Percentiles rank a stretch among this genome's conserved stretches.
Evolutionary conservation across 2,113 vertebrate genomes (phyloP).

Genomic region (Engystomops pustulosus): DNA sequence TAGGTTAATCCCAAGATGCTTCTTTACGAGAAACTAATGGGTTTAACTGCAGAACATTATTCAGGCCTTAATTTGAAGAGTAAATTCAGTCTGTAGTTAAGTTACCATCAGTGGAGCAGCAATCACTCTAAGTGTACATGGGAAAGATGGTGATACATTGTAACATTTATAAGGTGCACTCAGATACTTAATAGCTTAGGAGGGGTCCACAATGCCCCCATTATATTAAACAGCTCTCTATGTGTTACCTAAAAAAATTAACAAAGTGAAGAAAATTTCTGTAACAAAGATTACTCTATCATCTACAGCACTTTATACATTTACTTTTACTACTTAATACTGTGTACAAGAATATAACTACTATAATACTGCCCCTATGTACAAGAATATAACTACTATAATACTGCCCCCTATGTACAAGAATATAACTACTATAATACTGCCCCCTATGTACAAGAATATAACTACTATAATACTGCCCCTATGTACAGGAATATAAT

Average conservation of each 20-base stretch:
- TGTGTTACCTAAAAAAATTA: too few relatives aligned
- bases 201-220: too few relatives aligned
- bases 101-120: neutral
- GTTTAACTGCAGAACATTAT: neutral
- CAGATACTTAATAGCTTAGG: too few relatives aligned
- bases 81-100: neutral
- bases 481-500: neutral
- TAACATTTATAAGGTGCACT: too few relatives aligned
- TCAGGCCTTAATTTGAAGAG: neutral
- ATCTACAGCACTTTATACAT: too few relatives aligned
- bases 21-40: neutral
- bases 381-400: constrained; percentile 13
- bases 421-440: neutral
- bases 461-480: constrained; percentile 16
- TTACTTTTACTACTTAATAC: too few relatives aligned
- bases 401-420: neutral
- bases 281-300: too few relatives aligned
- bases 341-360: neutral
- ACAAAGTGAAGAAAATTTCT: too few relatives aligned
- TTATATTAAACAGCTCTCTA: too few relatives aligned
- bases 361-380: neutral
- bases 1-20: neutral
- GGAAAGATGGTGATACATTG: too few relatives aligned
- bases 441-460: constrained; percentile 1
- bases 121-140: neutral